Percentiles rank a stretch among this genome's conserved stretches.
Conservation (phyloP, 2,113 vertebrate species). For the Sinocyclocheilus rhinocerous region DNA sequence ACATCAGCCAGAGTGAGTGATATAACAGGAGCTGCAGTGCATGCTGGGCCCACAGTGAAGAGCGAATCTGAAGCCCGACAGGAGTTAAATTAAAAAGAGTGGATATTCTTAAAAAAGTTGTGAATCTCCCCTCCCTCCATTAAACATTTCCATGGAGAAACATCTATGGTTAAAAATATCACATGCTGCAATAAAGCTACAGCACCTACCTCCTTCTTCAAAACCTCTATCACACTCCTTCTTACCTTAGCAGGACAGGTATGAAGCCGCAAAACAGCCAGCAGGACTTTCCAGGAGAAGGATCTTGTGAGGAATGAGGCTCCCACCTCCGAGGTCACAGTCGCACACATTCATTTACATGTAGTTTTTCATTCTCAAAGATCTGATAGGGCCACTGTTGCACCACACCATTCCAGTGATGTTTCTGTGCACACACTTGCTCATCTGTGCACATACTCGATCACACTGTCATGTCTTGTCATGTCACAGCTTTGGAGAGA, state of each 20-base stretch:
- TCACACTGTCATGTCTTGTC: slow-evolving; percentile 59
- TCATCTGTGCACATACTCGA: slow-evolving; percentile 26
- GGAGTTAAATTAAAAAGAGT: slow-evolving; percentile 5
- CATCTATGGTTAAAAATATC: slow-evolving; percentile 8
- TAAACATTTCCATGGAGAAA: neutral
- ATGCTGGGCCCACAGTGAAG: slow-evolving; percentile 4
- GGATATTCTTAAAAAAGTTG: neutral
- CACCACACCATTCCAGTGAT: slow-evolving; percentile 42
- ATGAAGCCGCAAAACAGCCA: neutral
- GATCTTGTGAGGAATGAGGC: slow-evolving; percentile 11
- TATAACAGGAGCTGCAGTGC: neutral
- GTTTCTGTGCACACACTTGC: slow-evolving; percentile 8
- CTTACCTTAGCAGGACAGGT: neutral
- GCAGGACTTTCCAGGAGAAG: neutral
- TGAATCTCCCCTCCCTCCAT: neutral
- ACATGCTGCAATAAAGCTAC: neutral
- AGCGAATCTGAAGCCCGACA: neutral
- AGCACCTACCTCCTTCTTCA: slow-evolving; percentile 11
- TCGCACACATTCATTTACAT: slow-evolving; percentile 26
- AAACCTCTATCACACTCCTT: neutral
- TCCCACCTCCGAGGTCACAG: slow-evolving; percentile 36
- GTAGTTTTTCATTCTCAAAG: neutral
- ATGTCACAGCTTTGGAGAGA: slow-evolving; percentile 50
- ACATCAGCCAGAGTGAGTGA: neutral
- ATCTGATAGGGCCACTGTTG: slow-evolving; percentile 40